These are phyloP conservation scores for Trematocara nigrifrons DNA, from an alignment of 2,113 vertebrate species.

Conservation along the genomic window DNA sequence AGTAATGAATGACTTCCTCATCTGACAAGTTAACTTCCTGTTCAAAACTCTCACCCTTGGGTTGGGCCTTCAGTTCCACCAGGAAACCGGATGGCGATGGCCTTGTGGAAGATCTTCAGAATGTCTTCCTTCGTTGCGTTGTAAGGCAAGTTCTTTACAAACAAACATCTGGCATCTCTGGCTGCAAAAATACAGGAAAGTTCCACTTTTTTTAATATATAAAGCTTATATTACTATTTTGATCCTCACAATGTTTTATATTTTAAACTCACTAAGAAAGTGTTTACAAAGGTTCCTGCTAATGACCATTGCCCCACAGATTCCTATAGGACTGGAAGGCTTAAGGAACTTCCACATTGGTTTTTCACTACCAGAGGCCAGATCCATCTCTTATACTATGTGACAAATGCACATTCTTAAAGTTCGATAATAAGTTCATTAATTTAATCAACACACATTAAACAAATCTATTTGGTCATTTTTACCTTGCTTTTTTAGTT, in stretches of 20 bases:
- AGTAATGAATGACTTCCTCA: neutral
- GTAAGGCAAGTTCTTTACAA: slow-evolving; percentile 88
- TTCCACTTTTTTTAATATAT: neutral
- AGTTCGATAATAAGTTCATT: neutral
- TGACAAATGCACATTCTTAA: neutral
- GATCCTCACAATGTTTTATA: neutral
- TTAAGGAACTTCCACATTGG: neutral
- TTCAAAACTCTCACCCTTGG: slow-evolving; percentile 76
- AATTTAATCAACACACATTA: neutral
- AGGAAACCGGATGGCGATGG: slow-evolving; percentile 77
- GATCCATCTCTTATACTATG: neutral
- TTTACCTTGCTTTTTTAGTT: slow-evolving; percentile 80
- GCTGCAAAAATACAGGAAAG: slow-evolving; percentile 42
- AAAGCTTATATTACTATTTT: neutral
- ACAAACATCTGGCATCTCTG: slow-evolving; percentile 80
- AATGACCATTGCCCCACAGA: neutral
- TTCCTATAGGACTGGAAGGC: neutral
- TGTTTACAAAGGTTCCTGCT: neutral
- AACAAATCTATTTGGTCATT: neutral
- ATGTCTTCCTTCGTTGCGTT: slow-evolving; percentile 77
- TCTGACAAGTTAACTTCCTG: neutral
- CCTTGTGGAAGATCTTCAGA: slow-evolving; percentile 79
- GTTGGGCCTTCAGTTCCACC: slow-evolving; percentile 70
- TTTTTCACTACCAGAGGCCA: neutral
- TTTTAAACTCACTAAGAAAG: neutral